Evolutionary conservation across 1,140 invertebrate genomes (phyloP), one percentile per base, ranked within the genome.

Genomic region (Stegodyphus dumicola): DNA sequence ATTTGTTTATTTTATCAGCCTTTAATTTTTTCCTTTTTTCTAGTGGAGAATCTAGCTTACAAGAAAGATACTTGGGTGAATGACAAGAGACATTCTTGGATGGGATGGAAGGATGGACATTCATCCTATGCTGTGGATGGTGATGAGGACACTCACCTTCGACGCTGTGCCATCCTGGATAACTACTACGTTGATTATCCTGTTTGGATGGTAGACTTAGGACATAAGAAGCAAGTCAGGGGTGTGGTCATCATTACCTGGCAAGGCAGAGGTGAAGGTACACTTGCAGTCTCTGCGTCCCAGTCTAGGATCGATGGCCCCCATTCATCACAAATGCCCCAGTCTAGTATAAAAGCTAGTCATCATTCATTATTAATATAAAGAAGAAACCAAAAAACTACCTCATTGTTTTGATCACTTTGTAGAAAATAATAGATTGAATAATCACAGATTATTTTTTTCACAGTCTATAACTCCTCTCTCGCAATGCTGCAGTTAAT

Each of bases 161-260:
- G 90, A 13, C 89, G 89, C 15, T 93, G 92, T 87, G 92, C 92
- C 65, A 91, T 92, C 17, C 88, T 93, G 53, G 92, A 93, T 88
- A 93, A 93, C 89, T 92, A 92, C 80, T 92, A 92, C 88, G 92
- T 92, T 0, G 92, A 92, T 49, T 90, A 91, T 51, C 92, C 92
- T 0, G 90, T 92, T 49, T 92, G 92, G 92, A 93, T 92, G 89
- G 92, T 93, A 7, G 92, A 93, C 87, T 89, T 93, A 52, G 92
- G 92, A 48, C 88, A 88, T 66, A 91, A 90, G 76, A 88, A 86
- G 71, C 88, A 89, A 1, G 89, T 93, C 6, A 88, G 90, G 5
- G 92, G 92, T n/a, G 88, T 91, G 9, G 90, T 92, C 13, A 89
- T 92, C 76, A 89, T 92, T 66, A 92, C 92, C 3, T 93, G 92